Evolutionary conservation across 2,797 vertebrate genomes (phyloP), one percentile per base, ranked within the genome.

Genomic region (Molossus molossus): DNA sequence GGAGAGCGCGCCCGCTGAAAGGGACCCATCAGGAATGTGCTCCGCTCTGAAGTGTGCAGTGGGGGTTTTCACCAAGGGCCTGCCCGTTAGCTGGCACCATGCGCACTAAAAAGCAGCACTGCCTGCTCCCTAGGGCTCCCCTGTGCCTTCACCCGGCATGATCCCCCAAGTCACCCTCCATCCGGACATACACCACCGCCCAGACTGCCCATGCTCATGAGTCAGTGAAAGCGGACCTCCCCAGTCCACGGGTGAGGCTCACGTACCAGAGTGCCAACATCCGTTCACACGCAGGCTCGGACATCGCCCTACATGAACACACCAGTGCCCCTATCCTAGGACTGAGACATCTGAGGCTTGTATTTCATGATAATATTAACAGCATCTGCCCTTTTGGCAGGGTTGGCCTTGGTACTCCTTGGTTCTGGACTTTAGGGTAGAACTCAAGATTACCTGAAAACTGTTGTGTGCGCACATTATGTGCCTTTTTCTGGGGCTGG

Each of bases 391-490:
- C 57, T 18, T n/a, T 9, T 1, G 37, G 45, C 1, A 8, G 77
- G 45, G 67, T 10, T 6, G 70, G 58, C 33, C 65, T 18, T 0
- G 13, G 25, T 3, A 9, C 25, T 65, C 50, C 29, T 65, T 23
- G 37, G 50, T 27, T 33, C 73, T 17, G 23, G 37, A 83, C 14
- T 25, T 18, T 0, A 27, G 57, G 33, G 55, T 7, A 5, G 45
- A 53, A 20, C 27, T 70, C 23, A 1, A 21, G 23, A 40, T 6
- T 8, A 21, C 0, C n/a, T 6, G 33, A 17, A 33, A 33, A 75
- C n/a, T 4, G 2, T 4, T 1, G 9, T 6, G 27, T 33, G 29
- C 1, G 27, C 10, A 12, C 15, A 4, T 45, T 0, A 1, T 0
- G 11, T 10, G 13, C 10, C 0, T 17, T 45, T 69, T 60, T 20